These are phyloP conservation scores for Caretta caretta DNA, from an alignment of 2,113 vertebrate genomes.

Conservation along the genomic window DNA sequence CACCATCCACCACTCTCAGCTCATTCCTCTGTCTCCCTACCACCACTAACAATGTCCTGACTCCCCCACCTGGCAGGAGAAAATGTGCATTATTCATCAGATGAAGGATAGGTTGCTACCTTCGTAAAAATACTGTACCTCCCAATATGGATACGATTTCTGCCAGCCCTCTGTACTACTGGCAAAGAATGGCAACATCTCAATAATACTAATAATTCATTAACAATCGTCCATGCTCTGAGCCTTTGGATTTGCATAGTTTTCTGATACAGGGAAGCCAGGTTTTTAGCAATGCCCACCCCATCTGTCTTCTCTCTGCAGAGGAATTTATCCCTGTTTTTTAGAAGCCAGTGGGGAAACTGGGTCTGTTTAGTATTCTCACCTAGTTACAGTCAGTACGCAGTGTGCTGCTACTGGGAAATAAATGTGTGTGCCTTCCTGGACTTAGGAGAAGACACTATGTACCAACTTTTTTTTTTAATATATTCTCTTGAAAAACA, in stretches of 20 bases:
- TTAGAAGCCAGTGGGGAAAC: conserved; percentile 15
- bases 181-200: conserved; percentile 28
- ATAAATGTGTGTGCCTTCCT: conserved; percentile 50
- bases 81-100: not conserved
- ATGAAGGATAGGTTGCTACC: not conserved
- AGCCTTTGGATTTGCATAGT: not conserved
- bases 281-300: conserved; percentile 23
- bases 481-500: conserved; percentile 43
- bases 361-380: conserved; percentile 64
- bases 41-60: not conserved
- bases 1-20: fast-evolving
- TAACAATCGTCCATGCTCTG: not conserved
- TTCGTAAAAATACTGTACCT: not conserved
- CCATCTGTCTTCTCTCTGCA: conserved; percentile 59
- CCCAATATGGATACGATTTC: not conserved
- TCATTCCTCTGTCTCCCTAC: not conserved
- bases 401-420: conserved; percentile 67
- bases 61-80: not conserved
- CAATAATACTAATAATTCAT: conserved; percentile 48
- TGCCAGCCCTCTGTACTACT: conserved; percentile 15
- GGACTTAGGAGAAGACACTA: conserved; percentile 8
- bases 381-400: conserved; percentile 65
- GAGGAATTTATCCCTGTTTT: conserved; percentile 55
- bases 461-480: not conserved
- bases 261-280: not conserved